Evolutionary conservation across 2,797 vertebrate species (phyloP).

Genomic region (Enteromius paludinosus): DNA sequence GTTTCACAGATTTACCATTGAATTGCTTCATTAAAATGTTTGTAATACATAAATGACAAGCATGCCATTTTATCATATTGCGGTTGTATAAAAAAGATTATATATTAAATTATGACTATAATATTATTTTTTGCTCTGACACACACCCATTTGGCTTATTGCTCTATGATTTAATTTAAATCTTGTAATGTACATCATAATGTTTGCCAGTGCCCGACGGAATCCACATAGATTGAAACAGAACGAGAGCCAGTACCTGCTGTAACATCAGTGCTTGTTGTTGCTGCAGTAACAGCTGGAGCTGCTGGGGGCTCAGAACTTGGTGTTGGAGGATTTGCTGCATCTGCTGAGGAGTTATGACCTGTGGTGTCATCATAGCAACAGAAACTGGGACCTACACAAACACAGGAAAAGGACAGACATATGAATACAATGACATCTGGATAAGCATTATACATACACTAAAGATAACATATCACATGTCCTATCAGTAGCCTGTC

Average conservation of each 20-base stretch:
- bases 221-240: neutral
- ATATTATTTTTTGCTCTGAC: neutral
- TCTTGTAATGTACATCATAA: neutral
- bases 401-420: conserved; percentile 30
- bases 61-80: neutral
- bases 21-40: neutral
- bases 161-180: neutral
- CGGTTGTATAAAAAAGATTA: neutral
- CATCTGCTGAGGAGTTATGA: conserved; percentile 99
- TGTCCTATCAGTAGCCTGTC: conserved; percentile 4
- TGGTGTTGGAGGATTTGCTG: conserved; percentile 99
- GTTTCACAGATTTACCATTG: neutral
- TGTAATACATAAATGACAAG: neutral
- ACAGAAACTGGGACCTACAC: conserved; percentile 95
- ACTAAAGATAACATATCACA: neutral
- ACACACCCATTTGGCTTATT: too few species aligned
- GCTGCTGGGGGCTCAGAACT: conserved; percentile 99
- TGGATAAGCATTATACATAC: neutral
- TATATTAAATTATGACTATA: neutral
- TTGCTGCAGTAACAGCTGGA: conserved; percentile 98
- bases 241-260: conserved; percentile 60
- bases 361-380: conserved; percentile 99
- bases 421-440: conserved; percentile 11
- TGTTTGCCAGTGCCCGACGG: neutral
- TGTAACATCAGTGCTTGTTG: conserved; percentile 99